These are phyloP conservation scores for Myrmecophaga tridactyla DNA, from an alignment of 2,113 vertebrate species.

Conservation along the genomic window DNA sequence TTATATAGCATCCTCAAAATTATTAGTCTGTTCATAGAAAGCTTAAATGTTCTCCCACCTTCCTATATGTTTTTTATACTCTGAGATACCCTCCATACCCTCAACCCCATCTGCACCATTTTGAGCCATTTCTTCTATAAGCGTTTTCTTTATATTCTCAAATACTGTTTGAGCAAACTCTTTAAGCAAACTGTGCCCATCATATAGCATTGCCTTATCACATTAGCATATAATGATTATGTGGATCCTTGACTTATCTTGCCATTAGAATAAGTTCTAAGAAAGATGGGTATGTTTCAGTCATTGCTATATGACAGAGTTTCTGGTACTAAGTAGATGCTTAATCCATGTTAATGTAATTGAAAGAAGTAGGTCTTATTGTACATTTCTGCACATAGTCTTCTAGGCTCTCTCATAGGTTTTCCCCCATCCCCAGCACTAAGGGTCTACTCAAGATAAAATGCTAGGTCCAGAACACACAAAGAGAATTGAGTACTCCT, in stretches of 20 bases:
- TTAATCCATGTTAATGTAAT: background rate
- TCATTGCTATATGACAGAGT: background rate
- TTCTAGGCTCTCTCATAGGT: background rate
- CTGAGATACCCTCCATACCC: background rate
- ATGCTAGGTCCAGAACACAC: background rate
- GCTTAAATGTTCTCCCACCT: background rate
- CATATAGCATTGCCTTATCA: background rate
- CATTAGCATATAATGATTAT: background rate
- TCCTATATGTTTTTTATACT: background rate
- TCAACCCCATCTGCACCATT: background rate
- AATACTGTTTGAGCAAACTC: background rate
- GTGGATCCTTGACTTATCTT: background rate
- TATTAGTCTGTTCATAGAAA: background rate
- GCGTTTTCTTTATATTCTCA: background rate
- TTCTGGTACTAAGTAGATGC: background rate
- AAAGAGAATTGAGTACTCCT: background rate
- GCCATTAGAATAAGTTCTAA: background rate
- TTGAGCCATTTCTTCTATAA: background rate
- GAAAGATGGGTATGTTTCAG: background rate
- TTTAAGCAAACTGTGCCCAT: background rate
- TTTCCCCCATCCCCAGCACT: background rate
- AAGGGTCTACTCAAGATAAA: background rate
- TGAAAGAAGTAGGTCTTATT: background rate
- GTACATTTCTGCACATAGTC: background rate
- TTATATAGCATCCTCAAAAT: background rate